These are phyloP conservation scores for Cinclus cinclus DNA, from an alignment of 2,113 vertebrate genomes.

Conservation along the genomic window DNA sequence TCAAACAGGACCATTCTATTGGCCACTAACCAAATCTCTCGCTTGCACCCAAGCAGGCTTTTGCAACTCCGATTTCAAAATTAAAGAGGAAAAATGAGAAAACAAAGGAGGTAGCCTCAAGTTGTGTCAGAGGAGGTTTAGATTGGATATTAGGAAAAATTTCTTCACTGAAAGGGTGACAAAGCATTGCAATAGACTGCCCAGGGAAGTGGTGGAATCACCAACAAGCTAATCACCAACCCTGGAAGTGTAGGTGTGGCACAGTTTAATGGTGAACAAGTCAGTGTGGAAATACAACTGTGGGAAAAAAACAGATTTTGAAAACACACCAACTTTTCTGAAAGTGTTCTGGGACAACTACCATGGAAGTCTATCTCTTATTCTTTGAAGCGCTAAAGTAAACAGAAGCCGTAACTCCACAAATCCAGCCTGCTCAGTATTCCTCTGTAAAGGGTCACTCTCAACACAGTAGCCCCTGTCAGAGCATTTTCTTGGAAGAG, in stretches of 20 bases:
- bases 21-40: too few species aligned
- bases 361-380: background rate
- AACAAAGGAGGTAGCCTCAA: background rate
- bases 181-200: background rate
- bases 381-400: background rate
- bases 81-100: too few species aligned
- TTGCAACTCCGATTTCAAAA: too few species aligned
- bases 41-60: too few species aligned
- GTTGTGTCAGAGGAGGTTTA: background rate
- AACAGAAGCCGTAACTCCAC: background rate
- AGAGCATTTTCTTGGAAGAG: background rate
- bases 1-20: too few species aligned
- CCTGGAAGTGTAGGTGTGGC: background rate
- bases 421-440: background rate
- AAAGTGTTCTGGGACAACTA: background rate
- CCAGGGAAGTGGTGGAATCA: background rate
- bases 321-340: background rate
- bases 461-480: background rate
- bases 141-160: background rate
- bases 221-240: background rate
- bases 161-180: background rate
- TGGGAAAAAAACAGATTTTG: background rate
- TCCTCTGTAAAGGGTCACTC: background rate
- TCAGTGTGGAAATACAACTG: background rate
- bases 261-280: background rate